phyloP scores from a whole-genome alignment of 2,113 vertebrate species.

The Pteruthius melanotis region DNA sequence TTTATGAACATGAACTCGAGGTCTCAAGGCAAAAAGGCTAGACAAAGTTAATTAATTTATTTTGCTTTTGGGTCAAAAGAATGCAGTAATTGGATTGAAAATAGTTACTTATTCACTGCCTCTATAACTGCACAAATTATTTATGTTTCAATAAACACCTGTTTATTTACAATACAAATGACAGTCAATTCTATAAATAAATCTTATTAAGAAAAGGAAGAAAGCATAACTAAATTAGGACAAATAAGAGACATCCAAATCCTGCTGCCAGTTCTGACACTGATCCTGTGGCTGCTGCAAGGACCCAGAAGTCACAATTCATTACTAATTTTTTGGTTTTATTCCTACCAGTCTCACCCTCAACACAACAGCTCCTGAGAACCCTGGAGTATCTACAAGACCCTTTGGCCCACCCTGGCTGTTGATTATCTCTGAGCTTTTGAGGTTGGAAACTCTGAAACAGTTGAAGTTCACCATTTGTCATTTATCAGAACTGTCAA shows the following conservation, averaged over 20 bases:
- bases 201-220: background rate
- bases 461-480: background rate
- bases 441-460: background rate
- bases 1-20: background rate
- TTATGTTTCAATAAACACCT: conserved; percentile 21
- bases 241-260: background rate
- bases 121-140: background rate
- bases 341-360: background rate
- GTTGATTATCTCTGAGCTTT: background rate
- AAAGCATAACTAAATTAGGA: background rate
- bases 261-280: background rate
- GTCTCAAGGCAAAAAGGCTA: background rate
- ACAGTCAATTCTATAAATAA: background rate
- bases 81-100: background rate
- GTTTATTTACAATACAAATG: conserved; percentile 1
- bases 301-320: background rate
- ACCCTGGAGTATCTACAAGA: background rate
- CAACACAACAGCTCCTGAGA: background rate
- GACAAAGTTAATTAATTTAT: background rate
- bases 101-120: background rate
- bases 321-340: background rate
- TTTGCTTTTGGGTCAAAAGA: conserved; percentile 14
- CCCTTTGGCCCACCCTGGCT: background rate
- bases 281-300: background rate
- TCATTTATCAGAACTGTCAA: conserved; percentile 13